Evolutionary conservation across 2,888 invertebrate genomes (phyloP), one percentile per base, ranked within the genome.

Genomic region (Leptinotarsa tumamoca): DNA sequence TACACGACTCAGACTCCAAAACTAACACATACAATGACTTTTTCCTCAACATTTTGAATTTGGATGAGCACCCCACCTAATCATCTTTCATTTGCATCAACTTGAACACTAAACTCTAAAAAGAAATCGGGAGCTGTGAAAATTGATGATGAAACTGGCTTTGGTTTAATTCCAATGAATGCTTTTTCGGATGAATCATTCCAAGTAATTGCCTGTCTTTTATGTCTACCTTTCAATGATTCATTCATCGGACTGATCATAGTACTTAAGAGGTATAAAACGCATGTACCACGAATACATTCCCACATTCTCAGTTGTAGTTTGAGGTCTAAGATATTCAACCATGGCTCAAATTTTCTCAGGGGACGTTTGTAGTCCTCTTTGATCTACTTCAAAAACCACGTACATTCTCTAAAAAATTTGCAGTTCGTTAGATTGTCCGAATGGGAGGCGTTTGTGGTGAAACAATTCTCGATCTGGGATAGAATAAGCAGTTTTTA

Each of bases 311-410:
- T 51, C 21, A 56, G 56, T 56, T 18, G 56, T 56, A 7, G 56
- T 56, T n/a, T 56, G 17, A 15, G 63, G 71, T 33, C 18, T 50
- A 18, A 66, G 66, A 23, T 23, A 71, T 33, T 72, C 72, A 5
- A 66, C 51, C 72, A 72, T 67, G 4, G 72, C 72, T 15, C 23
- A 23, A 23, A 58, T 17, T 23, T 58, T 21, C 3, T 27, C 21
- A 23, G 58, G 23, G 4, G 21, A 13, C 27, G 71, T 52, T 69
- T 54, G 10, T 4, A 84, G 27, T 2, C 85, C 85, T 2, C 82
- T 33, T 0, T 67, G 56, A 70, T 82, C 79, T 7, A 87, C 83
- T 0, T 84, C 66, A 67, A 84, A 85, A 3, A 87, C 86, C 7
- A 87, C 71, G 72, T 83, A 84, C 51, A 80, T 79, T 4, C 87